Evolutionary conservation across 2,888 invertebrate species (phyloP), one percentile per base, ranked within the genome.

Genomic region (Syrista parreyssii): DNA sequence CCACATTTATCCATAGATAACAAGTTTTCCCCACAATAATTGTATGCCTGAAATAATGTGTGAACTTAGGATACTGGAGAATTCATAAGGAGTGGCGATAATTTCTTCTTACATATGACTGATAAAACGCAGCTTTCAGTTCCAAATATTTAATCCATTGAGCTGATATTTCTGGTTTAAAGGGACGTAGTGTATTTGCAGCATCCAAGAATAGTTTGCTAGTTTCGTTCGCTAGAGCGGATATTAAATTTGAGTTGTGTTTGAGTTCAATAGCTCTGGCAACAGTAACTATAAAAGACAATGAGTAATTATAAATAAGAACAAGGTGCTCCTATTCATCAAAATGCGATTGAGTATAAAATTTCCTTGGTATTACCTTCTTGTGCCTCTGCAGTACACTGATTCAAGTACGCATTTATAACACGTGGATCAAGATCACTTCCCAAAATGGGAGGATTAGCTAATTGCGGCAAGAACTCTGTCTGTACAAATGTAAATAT

Each of bases 341-440:
- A 23, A 55, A 55, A 23, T 55, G 9, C 23, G 55, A 23, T 55
- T 6, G 15, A 9, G 23, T 55, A 23, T 23, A 23, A 55, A 23
- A 0, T 55, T 55, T 55, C 1, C 23, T 55, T 55, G 55, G 55
- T 23, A 1, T 23, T 55, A 90, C 91, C 93, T 92, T 95, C 95
- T 88, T 95, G 95, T 12, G 95, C 95, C 89, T 95, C 95, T 34
- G 94, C 95, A 33, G 93, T 94, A 86, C 93, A 94, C 87, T 95
- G 94, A 86, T 93, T 92, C 32, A 94, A 91, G 87, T 94, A 95
- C 30, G 94, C 94, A 80, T 92, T 93, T 81, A 94, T 87, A 32
- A 95, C 92, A 68, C 93, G 89, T 12, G 92, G 91, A 87, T 94
- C 94, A 79, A 94, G 90, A 88, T 95, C 95, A 82, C 91, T 91